Evolutionary conservation across 2,113 vertebrate species (phyloP), one percentile per base, ranked within the genome.

Genomic region (Galbula dea): DNA sequence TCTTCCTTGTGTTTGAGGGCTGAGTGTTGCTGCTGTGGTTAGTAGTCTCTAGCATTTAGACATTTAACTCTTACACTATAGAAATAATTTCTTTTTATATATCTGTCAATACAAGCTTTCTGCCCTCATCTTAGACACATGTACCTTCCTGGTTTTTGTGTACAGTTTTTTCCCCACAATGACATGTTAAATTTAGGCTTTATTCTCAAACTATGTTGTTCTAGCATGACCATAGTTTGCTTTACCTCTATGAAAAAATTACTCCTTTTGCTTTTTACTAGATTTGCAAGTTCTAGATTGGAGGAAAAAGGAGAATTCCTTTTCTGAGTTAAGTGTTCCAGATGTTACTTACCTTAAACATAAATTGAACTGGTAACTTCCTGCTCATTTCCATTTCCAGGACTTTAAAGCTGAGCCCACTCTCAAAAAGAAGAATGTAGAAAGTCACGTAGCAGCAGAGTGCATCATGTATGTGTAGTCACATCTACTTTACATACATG

Each of bases 381-480:
- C 4, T 7, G 3, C 30, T 46, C 6, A 14, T 55, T 85, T 52
- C 39, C 26, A 22, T 55, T 79, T 24, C 68, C 39, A 86, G 73
- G 14, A 18, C 29, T 67, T 57, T 3, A 26, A 45, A 69, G 29
- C 36, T n/a, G 49, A 69, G 39, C 32, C 11, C 12, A 3, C 15
- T 65, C 39, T 26, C 26, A 9, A 26, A 68, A 37, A 37, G 37
- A 27, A n/a, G 57, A 12, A 3, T 68, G 17, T 3, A 18, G 41
- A 5, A 59, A 32, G 34, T 12, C 13, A 18, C 23, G 17, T 2
- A 15, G 58, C 58, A 89, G 24, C 26, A 3, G 21, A 37, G n/a
- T 4, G 17, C 9, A 6, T 36, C 5, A 0, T 3, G 23, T 27
- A 6, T 27, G 8, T n/a, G 23, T 8, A 49, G 39, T 11, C 43